Base-by-base conservation (phyloP, 2,888 invertebrate genomes). In the Aspidiotus destructor region DNA sequence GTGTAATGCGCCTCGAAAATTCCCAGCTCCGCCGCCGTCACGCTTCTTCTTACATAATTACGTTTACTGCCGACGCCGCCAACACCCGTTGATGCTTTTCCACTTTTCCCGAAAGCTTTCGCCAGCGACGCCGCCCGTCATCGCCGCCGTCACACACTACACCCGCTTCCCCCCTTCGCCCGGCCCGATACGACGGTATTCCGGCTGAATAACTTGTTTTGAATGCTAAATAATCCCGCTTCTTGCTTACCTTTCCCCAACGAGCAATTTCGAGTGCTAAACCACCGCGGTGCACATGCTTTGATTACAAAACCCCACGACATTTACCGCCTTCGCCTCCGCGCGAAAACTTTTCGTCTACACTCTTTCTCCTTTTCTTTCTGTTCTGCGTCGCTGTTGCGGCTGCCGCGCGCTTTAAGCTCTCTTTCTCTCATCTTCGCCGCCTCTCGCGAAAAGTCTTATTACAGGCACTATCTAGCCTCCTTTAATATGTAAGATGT, bases 381-480 rank as follows among this genome's bases (percentile, higher is more conserved):
- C 28, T 57, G 15, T 15, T 13, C 52, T 15, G 52, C 52, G 52
- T n/a, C 52, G 52, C n/a, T 13, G 13, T 13, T 52, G 52, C 52
- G 52, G 41, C 16, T 9, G n/a, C 15, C 42, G 41, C 11, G 13
- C 15, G 52, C 53, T 62, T 62, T 28, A 28, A 28, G 28, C 28
- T 5, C 28, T 28, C 28, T 28, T 53, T 62, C 17, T 62, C 40
- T 11, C 62, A 15, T 13, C 62, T n/a, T 62, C 16, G 42, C 48
- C 48, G 62, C 11, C 58, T 13, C 58, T 58, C 11, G 13, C 11
- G 17, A 11, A 58, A n/a, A n/a, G 17, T 11, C 58, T 11, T 15
- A 15, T 28, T 28, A n/a, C 15, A n/a, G 53, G n/a, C 53, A 52
- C 53, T 52, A 13, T 52, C n/a, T 74, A 76, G 13, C 74, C 62